Evolutionary conservation across 1,140 invertebrate species (phyloP).

Genomic region (Frieseomelitta varia): DNA sequence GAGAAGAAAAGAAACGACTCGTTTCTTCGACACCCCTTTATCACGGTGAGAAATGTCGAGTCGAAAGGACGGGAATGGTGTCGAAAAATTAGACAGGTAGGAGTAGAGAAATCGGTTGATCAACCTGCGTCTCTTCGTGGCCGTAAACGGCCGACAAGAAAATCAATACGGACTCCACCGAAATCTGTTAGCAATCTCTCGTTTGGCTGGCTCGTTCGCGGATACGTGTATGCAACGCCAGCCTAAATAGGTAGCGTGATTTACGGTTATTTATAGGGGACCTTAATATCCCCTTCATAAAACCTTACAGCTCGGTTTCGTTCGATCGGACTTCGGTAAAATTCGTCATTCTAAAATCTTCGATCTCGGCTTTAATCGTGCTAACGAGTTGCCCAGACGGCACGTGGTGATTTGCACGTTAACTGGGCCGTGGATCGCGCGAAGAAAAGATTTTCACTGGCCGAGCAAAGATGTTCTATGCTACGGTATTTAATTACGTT

Average conservation of each 20-base stretch:
- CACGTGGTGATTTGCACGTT: too few relatives aligned
- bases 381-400: neutral
- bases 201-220: neutral
- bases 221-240: constrained; percentile 6
- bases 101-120: neutral
- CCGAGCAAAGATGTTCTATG: neutral
- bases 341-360: neutral
- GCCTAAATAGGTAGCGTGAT: constrained; percentile 20
- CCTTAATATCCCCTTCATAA: constrained; percentile 24
- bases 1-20: too few relatives aligned
- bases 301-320: constrained; percentile 5
- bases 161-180: constrained; percentile 5
- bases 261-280: constrained; percentile 37
- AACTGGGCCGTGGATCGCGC: neutral
- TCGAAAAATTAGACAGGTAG: neutral
- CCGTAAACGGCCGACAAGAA: neutral
- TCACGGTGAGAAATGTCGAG: neutral
- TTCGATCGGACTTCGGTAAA: constrained; percentile 4
- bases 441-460: neutral
- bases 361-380: neutral
- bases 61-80: neutral
- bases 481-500: neutral
- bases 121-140: neutral
- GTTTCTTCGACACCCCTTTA: too few relatives aligned
- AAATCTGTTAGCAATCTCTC: constrained; percentile 25